These are phyloP conservation scores for Asteroscopus sphinx DNA, from an alignment of 2,888 invertebrate genomes.

Conservation along the genomic window DNA sequence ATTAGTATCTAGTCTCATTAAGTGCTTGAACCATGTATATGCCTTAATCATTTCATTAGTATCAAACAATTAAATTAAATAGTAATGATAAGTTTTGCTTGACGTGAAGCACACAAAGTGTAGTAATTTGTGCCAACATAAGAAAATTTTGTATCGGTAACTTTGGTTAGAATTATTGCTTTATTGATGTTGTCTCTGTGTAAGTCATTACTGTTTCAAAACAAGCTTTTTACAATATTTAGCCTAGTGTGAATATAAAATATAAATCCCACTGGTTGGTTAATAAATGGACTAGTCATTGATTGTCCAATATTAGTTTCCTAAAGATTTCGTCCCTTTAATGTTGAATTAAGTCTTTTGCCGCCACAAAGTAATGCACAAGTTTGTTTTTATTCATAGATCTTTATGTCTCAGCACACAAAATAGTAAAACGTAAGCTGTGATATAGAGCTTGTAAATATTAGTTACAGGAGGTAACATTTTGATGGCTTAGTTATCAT, in stretches of 20 bases:
- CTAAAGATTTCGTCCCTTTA: slow-evolving; percentile 29
- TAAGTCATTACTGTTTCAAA: slow-evolving; percentile 34
- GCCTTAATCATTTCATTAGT: slow-evolving; percentile 36
- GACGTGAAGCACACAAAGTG: slow-evolving; percentile 21
- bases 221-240: slow-evolving; percentile 38
- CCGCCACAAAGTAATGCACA: slow-evolving; percentile 35
- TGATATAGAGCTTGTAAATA: slow-evolving; percentile 88
- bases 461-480: slow-evolving; percentile 64
- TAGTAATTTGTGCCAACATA: slow-evolving; percentile 43
- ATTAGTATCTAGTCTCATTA: slow-evolving; percentile 59
- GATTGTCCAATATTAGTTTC: slow-evolving; percentile 44
- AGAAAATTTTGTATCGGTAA: slow-evolving; percentile 41
- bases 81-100: slow-evolving; percentile 33
- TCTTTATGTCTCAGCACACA: slow-evolving; percentile 65
- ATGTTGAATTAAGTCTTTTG: slow-evolving; percentile 23
- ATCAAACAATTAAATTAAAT: slow-evolving; percentile 29
- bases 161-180: slow-evolving; percentile 45
- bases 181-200: slow-evolving; percentile 36
- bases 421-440: slow-evolving; percentile 81
- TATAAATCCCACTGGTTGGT: slow-evolving; percentile 26
- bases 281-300: slow-evolving; percentile 51
- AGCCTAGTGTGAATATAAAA: slow-evolving; percentile 20
- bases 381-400: slow-evolving; percentile 42
- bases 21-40: slow-evolving; percentile 47
- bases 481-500: too few relatives aligned